Base-by-base conservation (phyloP, 2,888 invertebrate genomes). In the Torymus texanus region DNA sequence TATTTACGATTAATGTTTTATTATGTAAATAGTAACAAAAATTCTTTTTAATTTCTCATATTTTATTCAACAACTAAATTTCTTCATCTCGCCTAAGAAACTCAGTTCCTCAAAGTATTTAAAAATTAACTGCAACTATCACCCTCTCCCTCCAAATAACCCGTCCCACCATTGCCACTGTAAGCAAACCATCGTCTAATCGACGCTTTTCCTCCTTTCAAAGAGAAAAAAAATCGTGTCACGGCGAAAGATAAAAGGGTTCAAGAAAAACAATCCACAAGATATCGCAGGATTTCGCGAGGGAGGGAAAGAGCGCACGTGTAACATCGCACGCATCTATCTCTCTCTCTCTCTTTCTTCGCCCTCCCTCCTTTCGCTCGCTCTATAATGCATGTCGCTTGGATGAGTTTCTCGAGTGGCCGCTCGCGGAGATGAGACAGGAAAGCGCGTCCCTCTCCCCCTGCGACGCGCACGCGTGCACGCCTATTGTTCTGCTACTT, bases 381-480 rank as follows among this genome's bases (percentile, higher is more conserved):
- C 41, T 41, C 16, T 59, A 66, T 59, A 67, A 67, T 75, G 75
- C 75, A 67, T 12, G 66, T 18, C 18, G 41, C 8, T 21, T 1
- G 65, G 56, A 58, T 68, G 72, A 55, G 63, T 76, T 41, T 70
- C 63, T 76, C n/a, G 56, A 76, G 68, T 76, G 61, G 62, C 62
- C n/a, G 41, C 41, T 76, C 21, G 21, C 21, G 56, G 55, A 59
- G 51, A 18, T 13, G 58, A 18, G 11, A 51, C 41, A 61, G 29
- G 50, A 51, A 61, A 51, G 8, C 58, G 51, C 14, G 62, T 73
- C 61, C 53, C 51, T 29, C 13, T 55, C 51, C 16, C 14, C 13
- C 5, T 16, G 29, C n/a, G 16, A n/a, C 50, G 21, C 21, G 55
- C 58, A 10, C 4, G 55, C 12, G 53, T 14, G 29, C 53, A 24